Evolutionary conservation across 2,113 vertebrate species (phyloP), one percentile per base, ranked within the genome.

Genomic region (Melanotaenia duboulayi): DNA sequence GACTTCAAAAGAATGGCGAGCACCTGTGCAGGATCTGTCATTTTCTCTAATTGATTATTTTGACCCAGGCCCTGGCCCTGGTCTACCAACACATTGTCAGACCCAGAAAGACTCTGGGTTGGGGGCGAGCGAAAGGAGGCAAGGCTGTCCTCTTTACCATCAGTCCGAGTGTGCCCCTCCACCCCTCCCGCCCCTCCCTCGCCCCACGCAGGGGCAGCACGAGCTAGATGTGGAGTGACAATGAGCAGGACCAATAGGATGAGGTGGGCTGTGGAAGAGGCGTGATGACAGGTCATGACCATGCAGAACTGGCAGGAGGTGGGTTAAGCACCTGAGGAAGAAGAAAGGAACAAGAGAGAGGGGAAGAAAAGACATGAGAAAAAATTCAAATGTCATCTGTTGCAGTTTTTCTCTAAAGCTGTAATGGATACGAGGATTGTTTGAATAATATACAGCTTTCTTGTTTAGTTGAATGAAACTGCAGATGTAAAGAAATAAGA

Each of bases 1-100:
- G 95, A 93, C 78, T 95, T 93, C 64, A 96, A 80, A 54, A 97
- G 92, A 39, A 95, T 89, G 0, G 94, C 94, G 35, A 96, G 90
- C 72, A 92, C 93, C 87, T 90, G 90, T 58, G 67, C 89, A 48
- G 95, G 93, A 79, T 95, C 94, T 60, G 90, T 74, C 44, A 37
- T 74, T 75, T 73, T 87, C 62, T 94, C 95, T 81, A 90, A 87
- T 48, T 92, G 93, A 12, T 23, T 54, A 69, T 82, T 78, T 64
- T 61, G 67, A 67, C 75, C 80, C 2, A 14, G 76, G 65, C 40
- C 65, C 76, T 23, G 52, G 65, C 58, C 67, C 62, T 57, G 65
- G 49, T 86, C 89, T 23, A 61, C 64, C 1, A 79, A 87, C 7
- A 11, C 11, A 59, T 84, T 78, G 39, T 87, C 76, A 24, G 78